A percentile compares a stretch with the other conserved stretches of the same genome.
Conservation (phyloP, 2,797 vertebrate species). For the Schizothorax lantsangensis region DNA sequence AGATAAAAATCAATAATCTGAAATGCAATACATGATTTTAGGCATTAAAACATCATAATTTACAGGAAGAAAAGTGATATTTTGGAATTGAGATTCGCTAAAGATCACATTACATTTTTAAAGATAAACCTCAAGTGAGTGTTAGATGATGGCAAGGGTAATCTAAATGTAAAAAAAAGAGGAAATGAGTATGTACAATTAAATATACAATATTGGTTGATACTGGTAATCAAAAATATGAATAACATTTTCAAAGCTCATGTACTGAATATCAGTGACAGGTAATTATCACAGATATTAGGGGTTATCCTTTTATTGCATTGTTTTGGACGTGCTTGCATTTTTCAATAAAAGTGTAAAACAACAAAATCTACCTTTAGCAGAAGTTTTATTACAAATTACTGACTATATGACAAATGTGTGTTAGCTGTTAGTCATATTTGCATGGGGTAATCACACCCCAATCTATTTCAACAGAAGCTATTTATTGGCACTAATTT, state of each 20-base stretch:
- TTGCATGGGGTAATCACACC: background rate
- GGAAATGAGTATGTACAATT: background rate
- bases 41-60: background rate
- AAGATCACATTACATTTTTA: background rate
- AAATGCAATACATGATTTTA: background rate
- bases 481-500: background rate
- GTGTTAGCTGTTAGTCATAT: background rate
- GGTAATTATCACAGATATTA: constrained; percentile 66
- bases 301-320: constrained; percentile 73
- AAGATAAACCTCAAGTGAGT: background rate
- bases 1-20: background rate
- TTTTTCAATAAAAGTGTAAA: background rate
- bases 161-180: background rate
- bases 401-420: background rate
- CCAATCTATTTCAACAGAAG: background rate
- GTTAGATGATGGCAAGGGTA: background rate
- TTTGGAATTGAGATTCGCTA: background rate
- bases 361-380: background rate
- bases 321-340: constrained; percentile 48
- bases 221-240: background rate
- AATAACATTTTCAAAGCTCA: background rate
- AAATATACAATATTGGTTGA: background rate
- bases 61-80: background rate
- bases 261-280: background rate
- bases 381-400: background rate